Evolutionary conservation across 2,797 vertebrate genomes (phyloP).

Genomic region (Margarornis squamiger): DNA sequence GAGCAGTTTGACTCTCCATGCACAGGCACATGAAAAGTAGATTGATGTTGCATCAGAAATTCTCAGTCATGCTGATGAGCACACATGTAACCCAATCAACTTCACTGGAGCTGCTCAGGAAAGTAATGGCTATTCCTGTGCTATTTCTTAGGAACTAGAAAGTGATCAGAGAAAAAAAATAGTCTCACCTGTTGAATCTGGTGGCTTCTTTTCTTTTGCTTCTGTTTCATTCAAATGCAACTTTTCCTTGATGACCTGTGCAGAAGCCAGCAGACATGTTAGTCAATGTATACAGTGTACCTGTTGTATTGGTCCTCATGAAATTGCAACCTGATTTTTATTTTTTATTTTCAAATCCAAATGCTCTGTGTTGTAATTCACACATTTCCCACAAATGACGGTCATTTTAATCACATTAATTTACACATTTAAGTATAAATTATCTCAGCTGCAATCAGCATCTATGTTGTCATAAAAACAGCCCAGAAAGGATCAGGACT

Average conservation of each 20-base stretch:
- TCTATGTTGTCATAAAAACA: neutral
- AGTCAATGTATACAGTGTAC: neutral
- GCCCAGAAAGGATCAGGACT: neutral
- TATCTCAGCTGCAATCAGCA: neutral
- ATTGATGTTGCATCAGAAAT: neutral
- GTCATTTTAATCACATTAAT: neutral
- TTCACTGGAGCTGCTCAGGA: neutral
- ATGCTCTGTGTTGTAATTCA: neutral
- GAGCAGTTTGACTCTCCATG: neutral
- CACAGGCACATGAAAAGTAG: neutral
- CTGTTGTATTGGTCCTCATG: neutral
- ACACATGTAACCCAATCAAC: neutral
- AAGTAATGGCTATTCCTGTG: neutral
- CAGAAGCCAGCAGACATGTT: neutral
- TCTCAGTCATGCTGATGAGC: neutral
- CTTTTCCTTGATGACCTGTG: constrained; percentile 75
- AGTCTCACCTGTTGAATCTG: constrained; percentile 80
- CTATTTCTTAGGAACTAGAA: neutral
- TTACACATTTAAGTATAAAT: neutral
- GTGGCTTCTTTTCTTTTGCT: constrained; percentile 80
- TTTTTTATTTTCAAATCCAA: neutral
- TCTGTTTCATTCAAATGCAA: constrained; percentile 72
- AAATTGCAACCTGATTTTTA: neutral
- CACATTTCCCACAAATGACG: neutral
- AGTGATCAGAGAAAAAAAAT: neutral